These are phyloP conservation scores for Sminthurinus signatus DNA, from an alignment of 1,140 invertebrate genomes.

Conservation along the genomic window DNA sequence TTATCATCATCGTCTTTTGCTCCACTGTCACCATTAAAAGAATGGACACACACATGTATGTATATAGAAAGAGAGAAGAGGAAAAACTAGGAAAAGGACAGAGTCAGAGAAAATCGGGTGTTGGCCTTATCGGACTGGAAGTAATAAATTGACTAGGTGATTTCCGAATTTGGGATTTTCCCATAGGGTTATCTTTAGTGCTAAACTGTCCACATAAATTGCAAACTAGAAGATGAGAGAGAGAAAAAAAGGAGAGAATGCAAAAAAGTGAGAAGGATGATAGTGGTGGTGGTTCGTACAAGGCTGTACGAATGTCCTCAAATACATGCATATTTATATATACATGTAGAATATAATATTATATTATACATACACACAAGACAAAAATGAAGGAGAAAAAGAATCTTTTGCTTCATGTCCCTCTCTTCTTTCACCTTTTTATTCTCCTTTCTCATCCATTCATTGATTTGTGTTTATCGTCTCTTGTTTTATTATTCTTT, in stretches of 20 bases:
- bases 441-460: conserved; percentile 6
- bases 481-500: background rate
- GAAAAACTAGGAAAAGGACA: no score
- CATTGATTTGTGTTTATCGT: conserved; percentile 16
- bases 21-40: no score
- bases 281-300: background rate
- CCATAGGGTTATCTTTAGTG: conserved; percentile 10
- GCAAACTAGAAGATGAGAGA: no score
- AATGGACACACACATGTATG: no score
- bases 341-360: no score
- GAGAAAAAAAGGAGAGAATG: no score
- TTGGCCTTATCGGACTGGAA: conserved; percentile 7
- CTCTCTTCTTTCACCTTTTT: conserved; percentile 8
- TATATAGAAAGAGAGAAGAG: background rate
- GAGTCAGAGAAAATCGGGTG: no score
- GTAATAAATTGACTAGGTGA: conserved; percentile 10
- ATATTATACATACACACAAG: no score
- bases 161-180: conserved; percentile 11
- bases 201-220: conserved; percentile 17
- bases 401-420: background rate
- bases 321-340: no score
- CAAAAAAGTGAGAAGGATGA: no score
- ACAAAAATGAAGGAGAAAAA: no score
- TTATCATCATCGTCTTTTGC: no score
- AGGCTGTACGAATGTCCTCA: background rate